A percentile compares a stretch with the other conserved stretches of the same genome.
phyloP scores from a whole-genome alignment of 2,113 vertebrate genomes.

The Phoxinus phoxinus region DNA sequence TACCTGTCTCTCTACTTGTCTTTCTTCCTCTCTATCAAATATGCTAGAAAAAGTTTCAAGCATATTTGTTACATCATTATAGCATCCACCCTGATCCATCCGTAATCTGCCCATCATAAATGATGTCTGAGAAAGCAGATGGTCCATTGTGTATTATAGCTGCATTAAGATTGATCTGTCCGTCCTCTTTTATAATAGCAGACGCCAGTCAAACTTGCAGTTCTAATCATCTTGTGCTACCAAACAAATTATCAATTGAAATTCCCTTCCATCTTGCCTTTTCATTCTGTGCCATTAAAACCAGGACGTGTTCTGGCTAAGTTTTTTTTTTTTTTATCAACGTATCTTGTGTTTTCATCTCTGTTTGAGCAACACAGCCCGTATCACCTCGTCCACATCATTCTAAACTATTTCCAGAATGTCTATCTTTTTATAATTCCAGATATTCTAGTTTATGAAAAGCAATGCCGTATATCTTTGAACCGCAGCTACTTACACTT shows the following conservation, averaged over 20 bases:
- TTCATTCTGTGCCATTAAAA: not conserved
- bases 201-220: conserved; percentile 23
- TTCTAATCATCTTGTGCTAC: conserved; percentile 18
- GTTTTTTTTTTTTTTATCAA: not conserved
- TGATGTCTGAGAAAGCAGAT: conserved; percentile 18
- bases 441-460: not conserved
- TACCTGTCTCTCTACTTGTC: not conserved
- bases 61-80: conserved; percentile 20
- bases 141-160: conserved; percentile 13
- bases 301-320: not conserved
- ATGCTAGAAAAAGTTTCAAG: not conserved
- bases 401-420: not conserved
- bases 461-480: not conserved
- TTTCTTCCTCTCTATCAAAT: not conserved
- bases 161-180: conserved; percentile 40
- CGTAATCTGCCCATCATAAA: conserved; percentile 10
- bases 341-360: not conserved
- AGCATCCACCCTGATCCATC: not conserved
- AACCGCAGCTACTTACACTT: not conserved
- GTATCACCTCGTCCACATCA: not conserved
- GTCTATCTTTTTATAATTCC: not conserved
- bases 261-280: not conserved
- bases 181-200: conserved; percentile 2
- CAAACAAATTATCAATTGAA: not conserved
- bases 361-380: not conserved